Percentiles rank a stretch among this genome's conserved stretches.
Evolutionary conservation across 2,113 vertebrate species (phyloP).

Genomic region (Brevimyrus niger): DNA sequence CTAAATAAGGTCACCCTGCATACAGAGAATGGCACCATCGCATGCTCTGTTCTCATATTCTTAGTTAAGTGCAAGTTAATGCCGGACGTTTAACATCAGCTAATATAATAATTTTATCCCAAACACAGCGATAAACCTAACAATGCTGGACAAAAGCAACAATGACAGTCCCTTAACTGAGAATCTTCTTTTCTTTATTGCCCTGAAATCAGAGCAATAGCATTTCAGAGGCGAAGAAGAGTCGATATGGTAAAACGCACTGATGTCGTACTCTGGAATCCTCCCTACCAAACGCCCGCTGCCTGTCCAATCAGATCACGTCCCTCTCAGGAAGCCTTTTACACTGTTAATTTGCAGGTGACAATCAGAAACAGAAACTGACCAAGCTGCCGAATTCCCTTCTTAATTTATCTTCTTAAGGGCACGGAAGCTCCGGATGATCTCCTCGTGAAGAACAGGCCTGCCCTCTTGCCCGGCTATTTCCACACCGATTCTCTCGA

Average conservation of each 20-base stretch:
- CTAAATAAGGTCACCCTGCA: not conserved
- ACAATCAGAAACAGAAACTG: not conserved
- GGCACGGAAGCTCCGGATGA: not conserved
- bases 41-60: not conserved
- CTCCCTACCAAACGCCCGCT: not conserved
- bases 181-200: not conserved
- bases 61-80: not conserved
- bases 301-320: constrained; percentile 12
- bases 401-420: not conserved
- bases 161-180: not conserved
- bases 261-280: constrained; percentile 29
- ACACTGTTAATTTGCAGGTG: constrained; percentile 13
- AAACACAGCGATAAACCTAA: not conserved
- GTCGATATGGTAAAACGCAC: constrained; percentile 34
- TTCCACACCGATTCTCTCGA: constrained; percentile 2
- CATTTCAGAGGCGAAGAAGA: constrained; percentile 1
- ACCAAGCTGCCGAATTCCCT: not conserved
- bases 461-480: not conserved
- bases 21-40: not conserved
- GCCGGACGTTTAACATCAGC: not conserved
- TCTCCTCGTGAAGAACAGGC: not conserved
- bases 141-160: not conserved
- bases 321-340: constrained; percentile 2
- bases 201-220: constrained; percentile 16
- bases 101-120: not conserved